Base-by-base conservation (phyloP, 2,797 vertebrate genomes). In the Hemibagrus guttatus region DNA sequence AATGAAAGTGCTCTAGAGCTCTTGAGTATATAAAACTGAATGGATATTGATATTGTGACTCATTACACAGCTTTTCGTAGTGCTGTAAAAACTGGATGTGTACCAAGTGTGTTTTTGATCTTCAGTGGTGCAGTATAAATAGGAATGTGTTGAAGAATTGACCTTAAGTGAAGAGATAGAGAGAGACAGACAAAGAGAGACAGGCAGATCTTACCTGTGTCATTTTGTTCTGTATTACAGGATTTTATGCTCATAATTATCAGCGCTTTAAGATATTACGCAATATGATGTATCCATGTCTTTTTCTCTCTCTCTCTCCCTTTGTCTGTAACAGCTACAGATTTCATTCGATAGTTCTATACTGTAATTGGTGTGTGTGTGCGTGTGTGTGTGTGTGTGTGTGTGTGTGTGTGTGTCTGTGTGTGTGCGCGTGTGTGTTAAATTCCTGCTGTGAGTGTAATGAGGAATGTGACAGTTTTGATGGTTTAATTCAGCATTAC, bases 41-140 rank as follows among this genome's bases (percentile, higher is more conserved):
- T 87, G 86, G 79, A 86, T 59, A 74, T 84, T 31, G 75, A 84
- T 76, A 79, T 80, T 68, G 81, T 90, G 87, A 39, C 63, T 85
- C 92, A 80, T 76, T 49, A 56, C n/a, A 76, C 74, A 76, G n/a
- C 16, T 52, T 14, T 75, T 75, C 54, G 46, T 75, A 54, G 72
- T 52, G 42, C 14, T 75, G 46, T 54, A 28, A 52, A 28, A 75
- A 76, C 14, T 54, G 74, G 16, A 54, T 28, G 74, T 52, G 26
- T 52, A 80, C 28, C 54, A 80, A 80, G 76, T 59, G 76, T 76
- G 74, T 54, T 8, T 76, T 76, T 31, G 74, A 76, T 54, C 49
- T 28, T 28, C n/a, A 76, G n/a, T 31, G n/a, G n/a, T 54, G 49
- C 74, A 54, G 26, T 19, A 49, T 54, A 76, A 76, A 54, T 54